Evolutionary conservation across 2,888 invertebrate species (phyloP).

Genomic region (Stenotaenia linearis): DNA sequence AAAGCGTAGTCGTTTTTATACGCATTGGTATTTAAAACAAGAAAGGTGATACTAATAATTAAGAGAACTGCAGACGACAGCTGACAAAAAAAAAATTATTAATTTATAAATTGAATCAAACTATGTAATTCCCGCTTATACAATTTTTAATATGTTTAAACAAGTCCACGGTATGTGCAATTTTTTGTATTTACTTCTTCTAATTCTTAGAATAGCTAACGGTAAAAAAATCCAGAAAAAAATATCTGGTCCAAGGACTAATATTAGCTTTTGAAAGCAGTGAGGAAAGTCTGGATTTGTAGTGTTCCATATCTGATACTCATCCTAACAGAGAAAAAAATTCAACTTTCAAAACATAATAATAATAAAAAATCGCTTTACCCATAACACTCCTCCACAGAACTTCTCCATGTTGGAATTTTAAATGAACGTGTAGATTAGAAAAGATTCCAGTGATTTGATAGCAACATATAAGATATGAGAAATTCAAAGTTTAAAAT

Average conservation of each 20-base stretch:
- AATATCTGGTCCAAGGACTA: conserved; percentile 50
- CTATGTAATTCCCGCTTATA: not conserved
- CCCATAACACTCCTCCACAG: conserved; percentile 45
- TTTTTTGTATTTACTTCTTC: not conserved
- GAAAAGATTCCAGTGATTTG: not conserved
- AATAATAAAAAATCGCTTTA: not conserved
- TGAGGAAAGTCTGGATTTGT: conserved; percentile 75
- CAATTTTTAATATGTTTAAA: conserved; percentile 24
- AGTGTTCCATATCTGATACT: conserved; percentile 70
- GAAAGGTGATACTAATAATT: not conserved
- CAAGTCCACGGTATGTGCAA: conserved; percentile 1
- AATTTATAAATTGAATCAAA: not conserved
- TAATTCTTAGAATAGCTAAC: conserved; percentile 36
- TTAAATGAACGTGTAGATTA: not conserved
- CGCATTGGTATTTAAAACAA: not conserved
- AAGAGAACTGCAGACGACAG: not conserved
- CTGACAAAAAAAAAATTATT: not conserved
- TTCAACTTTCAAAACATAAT: not conserved
- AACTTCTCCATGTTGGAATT: conserved; percentile 1
- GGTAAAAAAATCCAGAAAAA: conserved; percentile 45
- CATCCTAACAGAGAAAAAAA: conserved; percentile 49
- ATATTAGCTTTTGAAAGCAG: conserved; percentile 50
- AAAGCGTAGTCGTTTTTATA: not conserved
- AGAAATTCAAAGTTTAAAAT: too few species aligned
- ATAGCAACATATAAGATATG: not conserved